phyloP scores from a whole-genome alignment of 2,888 invertebrate species.

The Germaria angustata region DNA sequence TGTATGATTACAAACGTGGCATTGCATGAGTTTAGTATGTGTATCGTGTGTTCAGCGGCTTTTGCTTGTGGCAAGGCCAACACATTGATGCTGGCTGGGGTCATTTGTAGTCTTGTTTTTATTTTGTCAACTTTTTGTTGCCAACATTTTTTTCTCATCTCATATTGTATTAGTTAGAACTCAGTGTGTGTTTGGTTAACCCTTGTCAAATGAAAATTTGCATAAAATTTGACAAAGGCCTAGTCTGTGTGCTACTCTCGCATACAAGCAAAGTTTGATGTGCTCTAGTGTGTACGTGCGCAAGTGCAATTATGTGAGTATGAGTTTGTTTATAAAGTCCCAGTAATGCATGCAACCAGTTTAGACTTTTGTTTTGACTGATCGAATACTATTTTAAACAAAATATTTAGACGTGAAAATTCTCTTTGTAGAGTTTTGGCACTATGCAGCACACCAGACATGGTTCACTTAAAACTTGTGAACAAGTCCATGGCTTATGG shows the following conservation, averaged over 20 bases:
- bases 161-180: constrained; percentile 54
- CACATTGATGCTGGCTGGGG: constrained; percentile 55
- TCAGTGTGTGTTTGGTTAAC: constrained; percentile 66
- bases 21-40: constrained; percentile 48
- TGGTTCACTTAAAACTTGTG: constrained; percentile 13
- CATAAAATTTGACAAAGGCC: constrained; percentile 64
- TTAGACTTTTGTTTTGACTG: constrained; percentile 54
- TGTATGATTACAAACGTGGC: constrained; percentile 19
- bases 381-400: constrained; percentile 51
- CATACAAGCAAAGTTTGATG: constrained; percentile 12
- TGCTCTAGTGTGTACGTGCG: neutral
- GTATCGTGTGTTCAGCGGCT: constrained; percentile 58
- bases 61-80: constrained; percentile 65
- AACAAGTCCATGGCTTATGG: neutral
- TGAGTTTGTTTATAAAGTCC: constrained; percentile 46
- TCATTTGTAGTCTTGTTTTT: constrained; percentile 53
- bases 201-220: constrained; percentile 67
- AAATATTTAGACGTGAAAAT: constrained; percentile 56
- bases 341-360: constrained; percentile 57
- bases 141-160: constrained; percentile 36
- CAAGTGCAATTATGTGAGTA: neutral
- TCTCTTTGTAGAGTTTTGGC: constrained; percentile 17
- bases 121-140: constrained; percentile 39
- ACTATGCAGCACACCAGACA: neutral
- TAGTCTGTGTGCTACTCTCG: neutral